A percentile compares a stretch with the other conserved stretches of the same genome.
Evolutionary conservation across 2,113 vertebrate species (phyloP).

Genomic region (Dolichallabes microphthalmus): DNA sequence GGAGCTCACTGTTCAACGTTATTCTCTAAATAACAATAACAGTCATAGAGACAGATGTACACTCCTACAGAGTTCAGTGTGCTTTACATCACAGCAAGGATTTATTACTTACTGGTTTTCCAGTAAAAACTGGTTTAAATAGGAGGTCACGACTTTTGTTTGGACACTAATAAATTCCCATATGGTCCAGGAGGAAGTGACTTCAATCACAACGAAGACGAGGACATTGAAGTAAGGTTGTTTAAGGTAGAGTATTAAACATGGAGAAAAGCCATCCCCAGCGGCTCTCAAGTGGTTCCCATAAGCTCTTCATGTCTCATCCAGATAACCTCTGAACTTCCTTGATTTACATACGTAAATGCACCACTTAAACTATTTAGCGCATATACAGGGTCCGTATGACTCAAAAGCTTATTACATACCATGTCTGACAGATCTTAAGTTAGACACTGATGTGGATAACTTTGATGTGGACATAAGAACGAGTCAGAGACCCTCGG

Average conservation of each 20-base stretch:
- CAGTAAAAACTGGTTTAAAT: neutral
- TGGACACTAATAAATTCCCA: conserved; percentile 17
- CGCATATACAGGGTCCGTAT: neutral
- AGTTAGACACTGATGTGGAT: neutral
- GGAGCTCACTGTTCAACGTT: neutral
- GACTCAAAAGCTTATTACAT: conserved; percentile 22
- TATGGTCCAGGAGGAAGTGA: conserved; percentile 1
- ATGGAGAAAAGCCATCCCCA: neutral
- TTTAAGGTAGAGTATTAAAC: conserved; percentile 10
- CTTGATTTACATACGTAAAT: conserved; percentile 33
- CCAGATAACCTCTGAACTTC: conserved; percentile 11
- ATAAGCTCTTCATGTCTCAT: conserved; percentile 1
- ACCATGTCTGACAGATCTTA: neutral
- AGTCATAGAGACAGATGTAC: neutral
- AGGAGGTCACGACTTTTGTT: neutral
- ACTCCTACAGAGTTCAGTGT: neutral
- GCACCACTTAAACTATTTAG: neutral
- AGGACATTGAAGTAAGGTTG: neutral
- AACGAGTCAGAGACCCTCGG: neutral
- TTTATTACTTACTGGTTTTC: neutral
- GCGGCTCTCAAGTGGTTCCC: conserved; percentile 20
- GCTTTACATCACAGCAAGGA: neutral
- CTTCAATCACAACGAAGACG: neutral
- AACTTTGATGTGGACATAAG: conserved; percentile 21
- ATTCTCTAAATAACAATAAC: neutral